Base-by-base conservation (phyloP, 1,140 invertebrate species). In the Drosophila gunungcola region DNA sequence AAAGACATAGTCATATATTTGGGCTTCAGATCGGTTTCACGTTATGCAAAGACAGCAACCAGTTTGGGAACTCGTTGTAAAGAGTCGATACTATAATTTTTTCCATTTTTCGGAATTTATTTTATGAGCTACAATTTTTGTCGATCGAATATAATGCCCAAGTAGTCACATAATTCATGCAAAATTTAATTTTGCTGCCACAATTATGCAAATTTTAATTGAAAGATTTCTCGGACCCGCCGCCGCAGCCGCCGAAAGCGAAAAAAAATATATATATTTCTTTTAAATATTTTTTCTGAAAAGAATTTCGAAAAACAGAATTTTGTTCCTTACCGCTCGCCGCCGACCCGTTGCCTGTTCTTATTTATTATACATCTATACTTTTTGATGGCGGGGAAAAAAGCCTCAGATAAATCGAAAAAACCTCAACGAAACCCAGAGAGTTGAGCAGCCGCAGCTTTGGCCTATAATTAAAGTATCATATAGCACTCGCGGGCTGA, bases 181-280 rank as follows among this genome's bases (percentile, higher is more conserved):
- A 89, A 88, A 88, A 88, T 68, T 65, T 68, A 65, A 52, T 68
- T 58, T 84, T 54, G 75, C 80, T 78, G 84, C 80, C 46, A 74
- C 84, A 89, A 89, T 89, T 89, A 89, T 89, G 84, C 69, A 84
- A 84, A 89, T 89, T 89, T 89, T 89, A 89, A 89, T 89, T 89
- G 84, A 89, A 89, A 89, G 84, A 84, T 80, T 85, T 80, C 67
- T 70, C 55, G 62, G 29, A 42, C 41, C 45, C 43, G 34, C 46
- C 38, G 48, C 29, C 64, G 21, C 77, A 61, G 60, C 57, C 78
- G 39, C 54, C 42, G 34, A 34, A 25, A 45, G 11, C 36, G 5
- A 57, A 36, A 29, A 56, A 70, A 49, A 72, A 70, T 43, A 72
- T 70, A 49, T 70, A 70, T 43, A 72, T 70, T 57, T 72, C 68